Evolutionary conservation across 2,113 vertebrate genomes (phyloP).

Genomic region (Sturnus vulgaris): DNA sequence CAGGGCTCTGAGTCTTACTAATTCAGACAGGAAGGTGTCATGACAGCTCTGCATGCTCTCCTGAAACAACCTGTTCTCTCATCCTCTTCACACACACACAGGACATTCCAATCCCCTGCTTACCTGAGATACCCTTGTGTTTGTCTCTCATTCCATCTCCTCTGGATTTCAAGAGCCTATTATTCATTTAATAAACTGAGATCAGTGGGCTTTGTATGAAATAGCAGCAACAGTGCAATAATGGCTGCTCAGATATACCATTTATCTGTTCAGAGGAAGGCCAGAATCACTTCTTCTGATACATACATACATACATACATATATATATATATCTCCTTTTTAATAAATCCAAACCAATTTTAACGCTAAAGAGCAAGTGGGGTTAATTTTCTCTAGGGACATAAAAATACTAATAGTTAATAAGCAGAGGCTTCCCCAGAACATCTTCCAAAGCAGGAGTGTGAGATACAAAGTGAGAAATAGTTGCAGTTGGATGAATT

Average conservation of each 20-base stretch:
- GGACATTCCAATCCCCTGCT: not conserved
- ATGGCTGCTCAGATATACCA: not conserved
- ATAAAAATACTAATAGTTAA: not conserved
- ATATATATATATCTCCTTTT: not conserved
- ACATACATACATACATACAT: not conserved
- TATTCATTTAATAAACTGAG: not conserved
- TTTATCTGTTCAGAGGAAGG: not conserved
- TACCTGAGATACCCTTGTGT: not conserved
- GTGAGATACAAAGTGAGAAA: not conserved
- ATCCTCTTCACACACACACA: not conserved
- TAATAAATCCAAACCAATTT: not conserved
- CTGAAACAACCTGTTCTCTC: not conserved
- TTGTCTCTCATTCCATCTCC: not conserved
- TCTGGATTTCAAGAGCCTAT: not conserved
- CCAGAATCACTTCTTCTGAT: not conserved
- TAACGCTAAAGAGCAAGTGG: not conserved
- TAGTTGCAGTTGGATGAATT: not conserved
- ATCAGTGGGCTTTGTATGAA: not conserved
- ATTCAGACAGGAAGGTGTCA: not conserved
- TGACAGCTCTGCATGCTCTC: not conserved
- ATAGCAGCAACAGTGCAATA: not conserved
- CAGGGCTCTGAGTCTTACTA: not conserved
- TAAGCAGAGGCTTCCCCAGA: not conserved
- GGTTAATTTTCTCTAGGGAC: not conserved
- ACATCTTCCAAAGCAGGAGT: not conserved